Base-by-base conservation (phyloP, 2,888 invertebrate species). In the Spicauda simplicius region DNA sequence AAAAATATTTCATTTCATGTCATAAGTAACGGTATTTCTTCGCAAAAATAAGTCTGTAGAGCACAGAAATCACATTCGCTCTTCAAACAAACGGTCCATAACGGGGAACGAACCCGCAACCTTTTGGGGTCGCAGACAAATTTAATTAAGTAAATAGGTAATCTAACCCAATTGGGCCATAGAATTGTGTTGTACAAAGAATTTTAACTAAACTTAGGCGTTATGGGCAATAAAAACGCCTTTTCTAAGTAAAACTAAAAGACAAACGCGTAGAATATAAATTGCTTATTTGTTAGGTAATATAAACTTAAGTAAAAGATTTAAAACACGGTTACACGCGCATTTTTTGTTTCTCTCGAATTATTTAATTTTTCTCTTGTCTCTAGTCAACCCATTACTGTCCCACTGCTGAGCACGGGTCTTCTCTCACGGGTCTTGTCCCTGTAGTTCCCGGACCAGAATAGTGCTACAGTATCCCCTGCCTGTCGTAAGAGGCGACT, bases 91-190 rank as follows among this genome's bases (percentile, higher is more conserved):
- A 64, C 41, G 53, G 58, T 30, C 64, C 58, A 25, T 59, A 53
- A 45, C 58, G 53, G 57, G 64, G n/a, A 16, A 12, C 10, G 20
- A 53, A 56, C 33, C 19, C 19, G 52, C 59, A 65, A 65, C 64
- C 64, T 65, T 59, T 59, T 16, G 61, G 58, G 64, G 64, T 58
- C 64, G 53, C 58, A 65, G 64, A 65, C 58, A n/a, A 58, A 45
- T 59, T 65, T 53, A 25, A 65, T 65, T 65, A 58, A 58, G 25
- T 41, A 53, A 59, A 59, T 65, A 58, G 57, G 64, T 64, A 52
- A 58, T 53, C 18, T 45, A 25, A 53, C 30, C 58, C 45, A 65
- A 59, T 65, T 8, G 64, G 41, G 7, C 52, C 41, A n/a, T 64
- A 50, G 33, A 64, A 33, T 37, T 12, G 57, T 30, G n/a, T 20